Evolutionary conservation across 2,113 vertebrate genomes (phyloP).

Genomic region (Notarius quadriscutis): DNA sequence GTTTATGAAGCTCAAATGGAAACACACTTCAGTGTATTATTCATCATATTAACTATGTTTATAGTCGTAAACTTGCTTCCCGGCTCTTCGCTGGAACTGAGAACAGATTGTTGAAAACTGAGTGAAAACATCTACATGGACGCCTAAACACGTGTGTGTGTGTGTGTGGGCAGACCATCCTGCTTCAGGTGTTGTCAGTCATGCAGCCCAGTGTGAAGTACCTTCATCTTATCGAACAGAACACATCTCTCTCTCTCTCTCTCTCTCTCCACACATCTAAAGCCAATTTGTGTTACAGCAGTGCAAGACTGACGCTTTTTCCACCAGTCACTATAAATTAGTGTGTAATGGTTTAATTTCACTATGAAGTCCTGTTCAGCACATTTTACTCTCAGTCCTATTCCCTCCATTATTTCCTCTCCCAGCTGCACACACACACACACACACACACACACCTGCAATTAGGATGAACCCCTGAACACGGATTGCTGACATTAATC

Average conservation of each 20-base stretch:
- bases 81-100: conserved; percentile 8
- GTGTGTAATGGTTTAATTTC: neutral
- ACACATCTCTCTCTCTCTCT: neutral
- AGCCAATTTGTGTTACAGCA: neutral
- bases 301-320: neutral
- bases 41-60: conserved; percentile 38
- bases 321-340: neutral
- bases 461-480: neutral
- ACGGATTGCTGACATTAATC: neutral
- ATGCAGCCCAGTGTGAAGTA: neutral
- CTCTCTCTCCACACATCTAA: neutral
- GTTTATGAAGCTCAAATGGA: conserved; percentile 57
- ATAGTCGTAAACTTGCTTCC: conserved; percentile 54
- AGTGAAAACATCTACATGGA: neutral
- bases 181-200: neutral
- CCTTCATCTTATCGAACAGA: neutral
- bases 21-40: conserved; percentile 44
- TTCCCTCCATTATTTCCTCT: neutral
- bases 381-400: neutral
- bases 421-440: neutral
- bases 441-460: neutral
- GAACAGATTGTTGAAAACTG: neutral
- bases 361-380: neutral
- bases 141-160: conserved; percentile 2
- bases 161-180: neutral